Conservation (phyloP, 2,888 invertebrate genomes). For the Chydorus sphaericus region DNA sequence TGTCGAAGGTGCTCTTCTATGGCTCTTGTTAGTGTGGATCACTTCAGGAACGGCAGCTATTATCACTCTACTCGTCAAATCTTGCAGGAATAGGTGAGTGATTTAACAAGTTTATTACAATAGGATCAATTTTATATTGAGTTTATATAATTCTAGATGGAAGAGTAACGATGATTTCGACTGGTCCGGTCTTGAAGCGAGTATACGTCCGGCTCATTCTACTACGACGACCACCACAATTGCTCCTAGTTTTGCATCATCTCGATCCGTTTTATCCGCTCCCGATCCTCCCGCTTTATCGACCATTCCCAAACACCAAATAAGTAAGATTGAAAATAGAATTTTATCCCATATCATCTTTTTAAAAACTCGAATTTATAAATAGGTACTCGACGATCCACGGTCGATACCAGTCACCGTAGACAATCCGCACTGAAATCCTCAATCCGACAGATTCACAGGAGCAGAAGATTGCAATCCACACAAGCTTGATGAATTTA, state of each 20-base stretch:
- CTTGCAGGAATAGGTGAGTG: conserved; percentile 9
- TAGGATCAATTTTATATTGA: not conserved
- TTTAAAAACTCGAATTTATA: not conserved
- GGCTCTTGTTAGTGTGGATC: conserved; percentile 13
- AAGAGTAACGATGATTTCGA: conserved; percentile 9
- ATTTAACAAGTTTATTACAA: not conserved
- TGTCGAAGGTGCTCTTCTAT: conserved; percentile 15
- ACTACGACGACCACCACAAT: not conserved
- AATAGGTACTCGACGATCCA: not conserved
- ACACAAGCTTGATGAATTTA: not conserved
- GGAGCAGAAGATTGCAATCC: conserved; percentile 9
- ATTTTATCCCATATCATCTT: not conserved
- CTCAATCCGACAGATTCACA: too few relatives aligned
- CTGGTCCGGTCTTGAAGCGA: conserved; percentile 9
- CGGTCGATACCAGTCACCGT: not conserved
- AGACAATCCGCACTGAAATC: not conserved
- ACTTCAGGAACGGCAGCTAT: conserved; percentile 12
- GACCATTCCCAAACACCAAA: not conserved
- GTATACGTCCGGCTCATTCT: not conserved
- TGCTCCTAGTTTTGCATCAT: not conserved
- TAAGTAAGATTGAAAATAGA: not conserved
- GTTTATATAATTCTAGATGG: not conserved
- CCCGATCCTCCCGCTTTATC: not conserved
- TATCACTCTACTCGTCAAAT: conserved; percentile 9
- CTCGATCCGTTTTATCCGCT: not conserved